A percentile compares a stretch with the other conserved stretches of the same genome.
Evolutionary conservation across 2,797 vertebrate genomes (phyloP).

Genomic region (Cuculus canorus): DNA sequence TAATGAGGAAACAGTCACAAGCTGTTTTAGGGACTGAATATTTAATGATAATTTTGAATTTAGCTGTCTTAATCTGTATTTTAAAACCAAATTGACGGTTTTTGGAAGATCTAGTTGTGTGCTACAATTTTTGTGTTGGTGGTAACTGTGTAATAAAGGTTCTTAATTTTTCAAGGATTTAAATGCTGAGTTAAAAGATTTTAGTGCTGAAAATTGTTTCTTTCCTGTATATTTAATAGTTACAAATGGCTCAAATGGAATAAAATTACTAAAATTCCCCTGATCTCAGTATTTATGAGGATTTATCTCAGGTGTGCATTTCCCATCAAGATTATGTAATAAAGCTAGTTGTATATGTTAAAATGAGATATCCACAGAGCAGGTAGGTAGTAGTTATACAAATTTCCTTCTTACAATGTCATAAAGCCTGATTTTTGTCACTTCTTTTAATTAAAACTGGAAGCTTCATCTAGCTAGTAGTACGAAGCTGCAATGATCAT

Average conservation of each 20-base stretch:
- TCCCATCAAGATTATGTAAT: neutral
- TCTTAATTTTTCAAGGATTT: neutral
- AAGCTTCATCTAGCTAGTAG: neutral
- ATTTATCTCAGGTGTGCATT: neutral
- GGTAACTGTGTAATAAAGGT: neutral
- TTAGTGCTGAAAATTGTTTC: neutral
- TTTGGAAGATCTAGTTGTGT: neutral
- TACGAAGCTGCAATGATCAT: neutral
- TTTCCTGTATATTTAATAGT: neutral
- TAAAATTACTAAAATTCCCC: neutral
- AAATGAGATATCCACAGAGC: neutral
- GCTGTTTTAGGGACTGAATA: neutral
- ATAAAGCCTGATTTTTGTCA: neutral
- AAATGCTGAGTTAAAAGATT: neutral
- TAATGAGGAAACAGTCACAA: neutral
- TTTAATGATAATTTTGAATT: neutral
- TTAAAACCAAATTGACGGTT: neutral
- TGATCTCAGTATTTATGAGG: neutral
- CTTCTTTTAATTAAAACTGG: neutral
- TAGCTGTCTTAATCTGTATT: neutral
- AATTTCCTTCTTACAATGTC: neutral
- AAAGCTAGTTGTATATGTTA: neutral
- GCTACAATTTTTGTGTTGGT: neutral
- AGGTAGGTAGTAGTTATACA: neutral
- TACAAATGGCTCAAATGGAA: neutral